These are phyloP conservation scores for Synodontis membranacea DNA, from an alignment of 2,113 vertebrate species.

Conservation along the genomic window DNA sequence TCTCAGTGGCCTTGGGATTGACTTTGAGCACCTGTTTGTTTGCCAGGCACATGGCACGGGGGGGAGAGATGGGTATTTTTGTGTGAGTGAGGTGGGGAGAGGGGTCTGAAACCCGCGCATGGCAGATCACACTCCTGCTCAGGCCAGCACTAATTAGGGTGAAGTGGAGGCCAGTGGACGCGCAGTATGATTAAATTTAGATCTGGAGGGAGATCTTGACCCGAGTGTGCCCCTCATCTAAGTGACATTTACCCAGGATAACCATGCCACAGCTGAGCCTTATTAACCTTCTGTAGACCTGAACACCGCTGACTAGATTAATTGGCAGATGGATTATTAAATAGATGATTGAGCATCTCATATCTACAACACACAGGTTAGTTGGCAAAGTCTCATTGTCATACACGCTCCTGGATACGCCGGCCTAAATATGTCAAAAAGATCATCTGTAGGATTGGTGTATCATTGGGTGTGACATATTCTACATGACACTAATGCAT, in stretches of 20 bases:
- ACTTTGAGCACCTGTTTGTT: constrained; percentile 54
- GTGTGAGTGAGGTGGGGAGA: constrained; percentile 26
- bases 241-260: constrained; percentile 82
- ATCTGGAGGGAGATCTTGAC: constrained; percentile 80
- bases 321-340: constrained; percentile 80
- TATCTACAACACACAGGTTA: constrained; percentile 60
- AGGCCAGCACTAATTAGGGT: constrained; percentile 79
- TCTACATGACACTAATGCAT: not conserved
- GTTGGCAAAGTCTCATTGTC: constrained; percentile 62
- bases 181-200: constrained; percentile 79
- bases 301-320: constrained; percentile 68
- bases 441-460: constrained; percentile 32
- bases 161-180: constrained; percentile 71
- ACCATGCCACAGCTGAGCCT: constrained; percentile 74
- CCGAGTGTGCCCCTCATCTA: constrained; percentile 72
- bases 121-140: constrained; percentile 68
- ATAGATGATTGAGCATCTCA: constrained; percentile 73
- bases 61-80: constrained; percentile 36
- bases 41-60: constrained; percentile 43
- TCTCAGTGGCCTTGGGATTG: constrained; percentile 47
- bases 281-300: constrained; percentile 80
- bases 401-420: constrained; percentile 50
- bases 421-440: constrained; percentile 48
- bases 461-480: not conserved
- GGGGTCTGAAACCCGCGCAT: constrained; percentile 52